A percentile compares a stretch with the other conserved stretches of the same genome.
Conservation (phyloP, 2,888 invertebrate species). For the Lamellibrachia columna region DNA sequence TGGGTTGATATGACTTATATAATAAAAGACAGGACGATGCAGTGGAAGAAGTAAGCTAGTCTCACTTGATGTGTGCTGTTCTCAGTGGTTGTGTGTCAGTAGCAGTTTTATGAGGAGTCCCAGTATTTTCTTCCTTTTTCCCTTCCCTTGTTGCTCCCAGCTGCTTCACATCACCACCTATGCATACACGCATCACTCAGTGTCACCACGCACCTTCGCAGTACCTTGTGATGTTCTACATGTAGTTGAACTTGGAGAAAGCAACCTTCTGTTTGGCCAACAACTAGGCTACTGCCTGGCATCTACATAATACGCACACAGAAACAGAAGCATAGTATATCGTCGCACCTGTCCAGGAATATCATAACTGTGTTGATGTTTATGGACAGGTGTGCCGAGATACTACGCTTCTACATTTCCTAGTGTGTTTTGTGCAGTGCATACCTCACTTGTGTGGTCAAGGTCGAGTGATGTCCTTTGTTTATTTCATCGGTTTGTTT, state of each 20-base stretch:
- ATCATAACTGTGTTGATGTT: neutral
- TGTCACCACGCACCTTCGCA: neutral
- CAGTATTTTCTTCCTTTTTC: neutral
- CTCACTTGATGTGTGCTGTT: neutral
- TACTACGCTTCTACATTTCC: neutral
- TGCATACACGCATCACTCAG: neutral
- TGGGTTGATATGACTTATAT: neutral
- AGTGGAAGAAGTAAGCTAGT: neutral
- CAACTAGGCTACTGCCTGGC: neutral
- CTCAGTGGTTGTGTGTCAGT: neutral
- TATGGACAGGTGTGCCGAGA: neutral
- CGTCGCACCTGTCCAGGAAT: too few species aligned
- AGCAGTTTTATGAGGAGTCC: neutral
- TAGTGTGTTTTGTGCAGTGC: neutral
- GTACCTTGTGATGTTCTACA: neutral
- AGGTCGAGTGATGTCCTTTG: too few species aligned
- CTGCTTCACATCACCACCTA: neutral
- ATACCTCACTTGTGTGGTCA: neutral
- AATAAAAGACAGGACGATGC: neutral
- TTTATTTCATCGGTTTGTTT: too few species aligned
- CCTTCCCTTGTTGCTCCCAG: neutral
- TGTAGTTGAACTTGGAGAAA: neutral
- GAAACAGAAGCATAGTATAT: too few species aligned
- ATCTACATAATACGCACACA: neutral
- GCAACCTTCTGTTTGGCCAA: neutral